Evolutionary conservation across 2,888 invertebrate genomes (phyloP), one percentile per base, ranked within the genome.

Genomic region (Andrena fulva): DNA sequence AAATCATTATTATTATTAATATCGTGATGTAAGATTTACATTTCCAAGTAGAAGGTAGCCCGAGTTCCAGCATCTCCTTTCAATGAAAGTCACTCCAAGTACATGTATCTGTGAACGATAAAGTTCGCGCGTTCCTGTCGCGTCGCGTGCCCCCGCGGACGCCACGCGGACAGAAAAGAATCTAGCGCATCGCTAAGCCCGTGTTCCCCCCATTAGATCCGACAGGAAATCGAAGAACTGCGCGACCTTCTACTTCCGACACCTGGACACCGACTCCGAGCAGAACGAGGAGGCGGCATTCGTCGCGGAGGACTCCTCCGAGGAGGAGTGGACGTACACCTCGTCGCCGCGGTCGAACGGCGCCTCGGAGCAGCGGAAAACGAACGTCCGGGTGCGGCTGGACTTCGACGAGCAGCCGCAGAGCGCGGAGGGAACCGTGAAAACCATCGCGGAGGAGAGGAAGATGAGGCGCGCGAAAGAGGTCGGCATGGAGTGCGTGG

Each of bases 261-360:
- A 98, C 94, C 96, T 96, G 94, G 98, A 98, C 93, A 98, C 98
- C 16, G 98, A 98, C 93, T 97, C 97, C 12, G 98, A 98, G 68
- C 84, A 79, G 29, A 85, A 87, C 62, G 94, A 91, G 85, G 94
- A 91, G 88, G 91, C 89, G 93, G 95, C 83, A 94, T 95, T 91
- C 94, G 95, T 69, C 94, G 87, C 84, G 54, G 93, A 93, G 85
- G 95, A 96, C 91, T 96, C 96, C 70, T 96, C 96, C 63, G 96
- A 96, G 91, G 96, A 96, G 91, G 96, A 96, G 94, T 96, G 96
- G 96, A 96, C 96, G 0, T 96, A 96, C 92, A 95, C 92, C 20
- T 80, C 91, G 7, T 72, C 88, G 31, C 77, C 87, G n/a, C 75
- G 29, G 54, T 63, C 75, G 31, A 84, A 79, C 75, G 77, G 80